Conservation (phyloP, 2,888 invertebrate species). For the Pinctada fucata region DNA sequence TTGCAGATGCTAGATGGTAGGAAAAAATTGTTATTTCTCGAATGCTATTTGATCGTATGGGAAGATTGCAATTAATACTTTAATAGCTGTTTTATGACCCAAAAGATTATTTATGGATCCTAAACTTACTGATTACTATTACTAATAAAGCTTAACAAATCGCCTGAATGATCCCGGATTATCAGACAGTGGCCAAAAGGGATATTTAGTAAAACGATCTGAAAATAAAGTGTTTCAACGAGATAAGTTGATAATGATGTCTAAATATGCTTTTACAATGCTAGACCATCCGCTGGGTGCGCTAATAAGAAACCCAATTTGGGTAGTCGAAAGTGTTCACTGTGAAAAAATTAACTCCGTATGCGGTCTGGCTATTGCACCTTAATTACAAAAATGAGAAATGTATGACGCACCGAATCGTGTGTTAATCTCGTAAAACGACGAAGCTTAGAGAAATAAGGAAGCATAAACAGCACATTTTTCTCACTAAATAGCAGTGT, state of each 20-base stretch:
- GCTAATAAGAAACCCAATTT: background rate
- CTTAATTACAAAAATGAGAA: constrained; percentile 2
- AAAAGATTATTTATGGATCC: too few relatives aligned
- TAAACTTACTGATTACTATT: too few relatives aligned
- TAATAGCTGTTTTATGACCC: too few relatives aligned
- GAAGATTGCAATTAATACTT: too few relatives aligned
- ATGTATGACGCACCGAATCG: too few relatives aligned
- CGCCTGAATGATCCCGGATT: background rate
- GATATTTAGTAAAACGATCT: constrained; percentile 2
- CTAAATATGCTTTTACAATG: background rate
- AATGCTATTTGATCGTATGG: too few relatives aligned
- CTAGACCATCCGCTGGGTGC: background rate
- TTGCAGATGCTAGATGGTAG: too few relatives aligned
- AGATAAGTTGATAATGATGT: constrained; percentile 17
- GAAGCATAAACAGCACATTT: too few relatives aligned
- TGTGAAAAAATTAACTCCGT: constrained; percentile 6
- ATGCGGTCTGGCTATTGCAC: background rate
- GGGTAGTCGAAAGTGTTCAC: background rate
- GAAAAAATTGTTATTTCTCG: too few relatives aligned
- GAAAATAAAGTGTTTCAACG: constrained; percentile 14
- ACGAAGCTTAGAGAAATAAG: too few relatives aligned
- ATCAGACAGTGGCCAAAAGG: background rate
- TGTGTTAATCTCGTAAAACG: too few relatives aligned
- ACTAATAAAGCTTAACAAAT: background rate
- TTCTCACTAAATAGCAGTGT: too few relatives aligned